Evolutionary conservation across 2,888 invertebrate species (phyloP), one percentile per base, ranked within the genome.

Genomic region (Cacoxenus indagator): DNA sequence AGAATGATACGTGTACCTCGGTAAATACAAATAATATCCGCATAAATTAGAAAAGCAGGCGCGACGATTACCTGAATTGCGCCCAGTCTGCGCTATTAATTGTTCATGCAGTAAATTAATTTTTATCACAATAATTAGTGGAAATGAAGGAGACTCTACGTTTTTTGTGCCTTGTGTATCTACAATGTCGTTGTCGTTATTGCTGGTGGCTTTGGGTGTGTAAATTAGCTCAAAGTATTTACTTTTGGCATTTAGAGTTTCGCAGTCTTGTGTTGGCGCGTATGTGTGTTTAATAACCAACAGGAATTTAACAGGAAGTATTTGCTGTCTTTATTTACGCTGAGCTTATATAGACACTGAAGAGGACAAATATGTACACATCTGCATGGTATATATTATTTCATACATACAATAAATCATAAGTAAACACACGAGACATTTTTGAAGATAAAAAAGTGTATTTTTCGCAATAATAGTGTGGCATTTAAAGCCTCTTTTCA

Each of bases 21-120:
- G n/a, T n/a, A n/a, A 37, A 37, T 37, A 4, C 8, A 57, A 27
- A 57, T 29, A 57, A 57, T 29, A 29, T 57, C 29, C 14, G 57
- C 57, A 55, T 29, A 55, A 55, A 29, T 14, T 14, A 48, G 48
- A 48, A 48, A 6, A 19, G n/a, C 2, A 48, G n/a, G 6, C n/a
- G 3, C 4, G 14, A 14, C 19, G n/a, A 11, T 55, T 55, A 55
- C 55, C 55, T 55, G 55, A 24, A n/a, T 24, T 24, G 24, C 14
- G 11, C 26, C 0, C 54, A 19, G 27, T 19, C 37, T 31, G 6
- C n/a, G 59, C 59, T 29, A 31, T 59, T 37, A 62, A 45, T 62
- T 45, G 43, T 62, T 62, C 26, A 43, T 19, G 26, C 43, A 70
- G 83, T 83, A 82, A 82, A 83, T 80, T 80, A 82, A 80, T 82